Evolutionary conservation across 2,888 invertebrate genomes (phyloP), one percentile per base, ranked within the genome.

Genomic region (Drosophila kuntzei): DNA sequence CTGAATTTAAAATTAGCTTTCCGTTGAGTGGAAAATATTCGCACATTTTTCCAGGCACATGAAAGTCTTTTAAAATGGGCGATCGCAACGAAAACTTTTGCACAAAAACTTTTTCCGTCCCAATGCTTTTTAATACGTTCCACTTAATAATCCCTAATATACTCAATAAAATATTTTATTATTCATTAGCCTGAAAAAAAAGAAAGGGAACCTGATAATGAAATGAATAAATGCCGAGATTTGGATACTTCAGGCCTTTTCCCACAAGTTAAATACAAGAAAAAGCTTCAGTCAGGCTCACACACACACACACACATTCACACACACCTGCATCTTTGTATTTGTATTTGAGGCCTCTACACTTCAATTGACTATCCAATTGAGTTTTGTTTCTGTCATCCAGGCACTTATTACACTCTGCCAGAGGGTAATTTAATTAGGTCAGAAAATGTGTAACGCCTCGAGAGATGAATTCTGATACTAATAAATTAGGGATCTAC

Each of bases 101-200:
- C 22, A 44, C 11, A 32, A 47, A 43, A 72, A 75, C 51, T 65
- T 71, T 25, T 49, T 76, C 49, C 50, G 39, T 58, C 36, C 58
- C 63, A 55, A 71, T 70, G 72, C 55, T 22, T 71, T 71, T 61
- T 39, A 61, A 61, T 55, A 46, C 51, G 59, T 59, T 59, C 12
- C 59, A 59, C 59, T 54, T 70, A 72, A 72, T 72, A 60, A 39
- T 61, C 47, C 63, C 59, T 77, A 71, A 76, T 76, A 72, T 49
- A 60, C 53, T 74, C 85, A 73, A 80, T 78, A 60, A 83, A 87
- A 84, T 84, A 87, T 87, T 80, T 86, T 67, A 83, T 70, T 80
- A 73, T 78, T 80, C 65, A 63, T 68, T 78, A 73, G 58, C 32
- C 54, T 54, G 25, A 73, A 60, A 49, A 64, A 54, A n/a, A 39